These are phyloP conservation scores for Acrocyrtus sp. DNA, from an alignment of 2,888 invertebrate species.

Conservation along the genomic window DNA sequence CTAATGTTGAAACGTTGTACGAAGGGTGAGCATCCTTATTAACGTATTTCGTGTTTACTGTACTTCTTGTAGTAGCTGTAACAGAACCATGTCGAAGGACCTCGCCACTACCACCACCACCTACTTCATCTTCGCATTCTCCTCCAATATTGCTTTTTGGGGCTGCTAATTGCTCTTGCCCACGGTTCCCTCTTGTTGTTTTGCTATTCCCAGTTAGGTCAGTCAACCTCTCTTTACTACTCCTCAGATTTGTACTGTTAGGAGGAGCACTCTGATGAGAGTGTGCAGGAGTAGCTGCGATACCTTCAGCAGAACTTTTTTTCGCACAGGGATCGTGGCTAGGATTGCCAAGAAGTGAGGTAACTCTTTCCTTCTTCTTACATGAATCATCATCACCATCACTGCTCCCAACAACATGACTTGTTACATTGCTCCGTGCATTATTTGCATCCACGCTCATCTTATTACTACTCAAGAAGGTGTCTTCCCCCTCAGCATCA, in stretches of 20 bases:
- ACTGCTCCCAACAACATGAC: neutral
- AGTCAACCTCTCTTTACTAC: slow-evolving; percentile 57
- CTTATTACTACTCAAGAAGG: slow-evolving; percentile 7
- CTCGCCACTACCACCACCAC: too few relatives aligned
- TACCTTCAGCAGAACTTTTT: slow-evolving; percentile 1
- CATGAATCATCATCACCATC: slow-evolving; percentile 34
- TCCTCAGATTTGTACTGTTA: neutral
- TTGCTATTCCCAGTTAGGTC: slow-evolving; percentile 50
- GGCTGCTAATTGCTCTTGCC: slow-evolving; percentile 25
- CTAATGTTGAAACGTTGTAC: neutral
- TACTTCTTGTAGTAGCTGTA: slow-evolving; percentile 17
- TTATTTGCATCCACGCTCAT: neutral
- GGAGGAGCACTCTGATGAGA: too few relatives aligned
- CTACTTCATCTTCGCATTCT: slow-evolving; percentile 4
- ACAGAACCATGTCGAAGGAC: slow-evolving; percentile 41
- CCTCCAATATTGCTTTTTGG: slow-evolving; percentile 6
- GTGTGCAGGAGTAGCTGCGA: too few relatives aligned
- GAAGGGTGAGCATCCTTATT: slow-evolving; percentile 9
- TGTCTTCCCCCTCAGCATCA: slow-evolving; percentile 20
- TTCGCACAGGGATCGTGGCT: slow-evolving; percentile 26
- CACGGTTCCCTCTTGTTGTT: slow-evolving; percentile 12
- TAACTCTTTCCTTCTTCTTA: slow-evolving; percentile 34
- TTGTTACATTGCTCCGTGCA: neutral
- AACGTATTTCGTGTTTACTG: slow-evolving; percentile 18
- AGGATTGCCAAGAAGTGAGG: slow-evolving; percentile 29